Evolutionary conservation across 1,140 invertebrate species (phyloP).

Genomic region (Stratiolaelaps scimitus): DNA sequence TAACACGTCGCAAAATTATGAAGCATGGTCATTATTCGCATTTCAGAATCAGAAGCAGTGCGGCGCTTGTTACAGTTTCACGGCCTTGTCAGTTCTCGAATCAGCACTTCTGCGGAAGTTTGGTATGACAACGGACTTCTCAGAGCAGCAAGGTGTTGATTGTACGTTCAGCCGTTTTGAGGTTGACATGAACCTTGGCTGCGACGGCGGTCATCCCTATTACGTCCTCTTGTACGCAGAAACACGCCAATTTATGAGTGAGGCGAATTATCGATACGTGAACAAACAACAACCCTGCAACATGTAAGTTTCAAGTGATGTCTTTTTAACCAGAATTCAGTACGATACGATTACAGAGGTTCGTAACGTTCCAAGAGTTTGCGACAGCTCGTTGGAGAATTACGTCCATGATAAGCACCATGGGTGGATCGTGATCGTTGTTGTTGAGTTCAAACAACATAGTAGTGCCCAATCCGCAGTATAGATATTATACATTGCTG

Average conservation of each 20-base stretch:
- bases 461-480: too few species aligned
- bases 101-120: neutral
- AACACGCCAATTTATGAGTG: neutral
- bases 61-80: slow-evolving; percentile 8
- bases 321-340: too few species aligned
- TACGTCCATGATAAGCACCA: too few species aligned
- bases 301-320: neutral
- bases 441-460: too few species aligned
- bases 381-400: too few species aligned
- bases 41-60: slow-evolving; percentile 11
- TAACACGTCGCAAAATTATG: too few species aligned
- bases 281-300: neutral
- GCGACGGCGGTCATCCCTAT: neutral
- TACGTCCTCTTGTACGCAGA: slow-evolving; percentile 15
- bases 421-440: too few species aligned
- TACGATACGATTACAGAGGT: too few species aligned
- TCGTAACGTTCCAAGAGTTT: too few species aligned
- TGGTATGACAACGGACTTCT: slow-evolving; percentile 9
- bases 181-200: slow-evolving; percentile 6
- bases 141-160: slow-evolving; percentile 1
- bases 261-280: neutral
- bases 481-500: too few species aligned
- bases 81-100: slow-evolving; percentile 8
- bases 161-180: neutral
- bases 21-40: neutral